Base-by-base conservation (phyloP, 1,140 invertebrate species). In the Drosophila virilis region DNA sequence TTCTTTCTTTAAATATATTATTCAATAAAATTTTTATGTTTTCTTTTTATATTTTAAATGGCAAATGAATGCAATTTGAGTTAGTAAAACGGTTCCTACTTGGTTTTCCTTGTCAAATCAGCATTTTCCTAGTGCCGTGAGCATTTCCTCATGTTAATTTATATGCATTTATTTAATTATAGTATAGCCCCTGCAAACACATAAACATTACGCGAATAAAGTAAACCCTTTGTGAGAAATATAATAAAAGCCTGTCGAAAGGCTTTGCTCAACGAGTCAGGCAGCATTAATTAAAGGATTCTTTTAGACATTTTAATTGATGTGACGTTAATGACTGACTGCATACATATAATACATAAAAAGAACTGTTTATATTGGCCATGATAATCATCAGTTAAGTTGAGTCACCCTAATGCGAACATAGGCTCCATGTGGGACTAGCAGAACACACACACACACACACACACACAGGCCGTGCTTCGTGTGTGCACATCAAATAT, bases 401-500 rank as follows among this genome's bases (percentile, higher is more conserved):
- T 73, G 81, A 71, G 65, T 28, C 74, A 84, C 81, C 81, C 81
- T 77, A 71, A 57, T 77, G 55, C 51, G 22, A 45, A 58, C 45
- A 37, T 42, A 59, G 15, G 10, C 28, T 32, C 22, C 12, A 45
- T 43, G n/a, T 45, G 22, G 57, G 61, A 68, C 51, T 12, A 80
- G 60, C 59, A 37, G 33, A 33, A 17, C 48, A 66, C 15, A 58
- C 17, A 17, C 17, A n/a, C 38, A 66, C 45, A 65, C 66, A 50
- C 46, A 59, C 65, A 69, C 46, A 17, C 40, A 37, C n/a, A 38
- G 22, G n/a, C 28, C 33, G 50, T 28, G 42, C 22, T 15, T 9
- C 33, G 37, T 70, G 50, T 70, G 38, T 59, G 74, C 72, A 77
- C 77, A 77, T 80, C 81, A 85, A 84, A 84, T 84, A 84, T 84